Evolutionary conservation across 2,113 vertebrate genomes (phyloP).

Genomic region (Mus pahari): DNA sequence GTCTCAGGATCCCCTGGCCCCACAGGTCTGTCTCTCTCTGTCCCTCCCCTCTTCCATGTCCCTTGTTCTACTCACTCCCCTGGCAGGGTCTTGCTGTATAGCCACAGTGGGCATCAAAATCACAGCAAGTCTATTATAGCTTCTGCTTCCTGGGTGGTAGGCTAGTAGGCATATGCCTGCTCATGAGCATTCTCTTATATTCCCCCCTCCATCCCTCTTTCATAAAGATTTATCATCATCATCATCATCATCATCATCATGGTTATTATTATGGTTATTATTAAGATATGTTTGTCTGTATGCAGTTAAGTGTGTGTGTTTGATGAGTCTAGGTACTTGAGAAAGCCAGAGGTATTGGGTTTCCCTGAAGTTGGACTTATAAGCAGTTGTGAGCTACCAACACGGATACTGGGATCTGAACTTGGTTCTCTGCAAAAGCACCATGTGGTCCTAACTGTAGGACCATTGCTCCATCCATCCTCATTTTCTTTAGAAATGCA

Average conservation of each 20-base stretch:
- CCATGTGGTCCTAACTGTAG: not conserved
- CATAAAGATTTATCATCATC: too few relatives aligned
- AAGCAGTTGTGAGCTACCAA: not conserved
- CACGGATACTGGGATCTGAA: not conserved
- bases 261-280: not conserved
- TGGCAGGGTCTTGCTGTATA: not conserved
- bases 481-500: too few relatives aligned
- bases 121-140: not conserved
- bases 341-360: not conserved
- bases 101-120: not conserved
- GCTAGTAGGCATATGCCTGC: not conserved
- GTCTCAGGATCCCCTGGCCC: fast-evolving
- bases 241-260: too few relatives aligned
- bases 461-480: not conserved
- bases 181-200: too few relatives aligned
- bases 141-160: not conserved
- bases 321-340: not conserved
- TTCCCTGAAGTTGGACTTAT: not conserved
- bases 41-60: too few relatives aligned
- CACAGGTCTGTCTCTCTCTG: not conserved
- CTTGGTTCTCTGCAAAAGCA: not conserved
- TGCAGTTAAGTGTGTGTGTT: not conserved
- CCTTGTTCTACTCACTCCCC: too few relatives aligned
- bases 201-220: not conserved
- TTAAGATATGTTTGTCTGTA: not conserved